Percentiles rank a stretch among this genome's conserved stretches.
phyloP scores from a whole-genome alignment of 2,888 invertebrate genomes.

The Drosophila melanosoma region DNA sequence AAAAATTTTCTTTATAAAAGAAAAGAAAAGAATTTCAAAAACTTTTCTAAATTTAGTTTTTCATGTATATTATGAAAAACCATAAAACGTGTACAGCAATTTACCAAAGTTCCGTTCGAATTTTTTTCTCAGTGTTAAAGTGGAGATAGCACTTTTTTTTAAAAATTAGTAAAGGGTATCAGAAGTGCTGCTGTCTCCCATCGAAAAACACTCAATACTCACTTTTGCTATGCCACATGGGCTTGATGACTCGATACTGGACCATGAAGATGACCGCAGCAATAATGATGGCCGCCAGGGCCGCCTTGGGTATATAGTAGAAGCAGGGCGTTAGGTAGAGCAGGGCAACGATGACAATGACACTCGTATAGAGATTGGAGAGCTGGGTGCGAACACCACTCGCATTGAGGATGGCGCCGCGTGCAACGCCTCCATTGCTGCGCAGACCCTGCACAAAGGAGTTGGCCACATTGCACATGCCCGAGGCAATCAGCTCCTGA shows the following conservation, averaged over 20 bases:
- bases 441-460: slow-evolving; percentile 94
- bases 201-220: slow-evolving; percentile 83
- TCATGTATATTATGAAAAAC: not conserved
- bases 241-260: slow-evolving; percentile 93
- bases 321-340: slow-evolving; percentile 95
- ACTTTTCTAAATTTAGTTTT: not conserved
- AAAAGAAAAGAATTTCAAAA: too few relatives aligned
- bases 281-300: slow-evolving; percentile 95
- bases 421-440: slow-evolving; percentile 92
- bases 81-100: not conserved
- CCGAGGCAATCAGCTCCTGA: slow-evolving; percentile 95
- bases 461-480: slow-evolving; percentile 91
- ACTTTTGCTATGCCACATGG: slow-evolving; percentile 96
- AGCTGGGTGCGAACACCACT: slow-evolving; percentile 95
- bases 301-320: slow-evolving; percentile 93
- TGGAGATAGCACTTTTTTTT: not conserved
- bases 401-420: slow-evolving; percentile 95
- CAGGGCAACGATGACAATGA: slow-evolving; percentile 93
- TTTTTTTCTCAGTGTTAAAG: too few relatives aligned
- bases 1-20: too few relatives aligned
- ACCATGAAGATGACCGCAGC: slow-evolving; percentile 97
- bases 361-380: slow-evolving; percentile 92
- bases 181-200: not conserved
- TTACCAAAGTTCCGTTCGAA: too few relatives aligned
- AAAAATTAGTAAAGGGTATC: not conserved